A percentile compares a stretch with the other conserved stretches of the same genome.
Conservation (phyloP, 2,797 vertebrate species). For the Lates japonicus region DNA sequence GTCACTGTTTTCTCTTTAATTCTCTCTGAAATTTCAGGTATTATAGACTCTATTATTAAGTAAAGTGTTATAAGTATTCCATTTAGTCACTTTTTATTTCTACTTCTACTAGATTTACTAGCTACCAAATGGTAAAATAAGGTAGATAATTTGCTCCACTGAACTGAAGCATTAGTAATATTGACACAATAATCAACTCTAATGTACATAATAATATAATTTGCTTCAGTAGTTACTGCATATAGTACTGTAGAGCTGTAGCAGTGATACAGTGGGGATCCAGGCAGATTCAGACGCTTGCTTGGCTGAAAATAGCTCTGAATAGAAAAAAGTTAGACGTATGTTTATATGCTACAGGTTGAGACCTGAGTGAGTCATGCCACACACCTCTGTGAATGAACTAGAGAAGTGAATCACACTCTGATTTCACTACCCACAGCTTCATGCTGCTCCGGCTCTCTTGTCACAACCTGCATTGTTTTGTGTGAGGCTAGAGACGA, state of each 20-base stretch:
- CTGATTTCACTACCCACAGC: conserved; percentile 24
- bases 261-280: conserved; percentile 7
- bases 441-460: conserved; percentile 31
- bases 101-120: too few species aligned
- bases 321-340: conserved; percentile 27
- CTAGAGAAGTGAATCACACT: conserved; percentile 49
- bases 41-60: too few species aligned
- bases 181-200: background rate
- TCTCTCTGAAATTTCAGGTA: too few species aligned
- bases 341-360: conserved; percentile 11
- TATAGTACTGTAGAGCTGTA: background rate
- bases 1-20: too few species aligned
- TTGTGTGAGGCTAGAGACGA: conserved; percentile 13
- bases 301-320: conserved; percentile 53
- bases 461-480: conserved; percentile 42
- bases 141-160: too few species aligned
- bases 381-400: conserved; percentile 59
- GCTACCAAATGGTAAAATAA: too few species aligned
- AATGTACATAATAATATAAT: background rate
- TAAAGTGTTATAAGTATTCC: too few species aligned
- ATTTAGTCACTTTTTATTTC: too few species aligned
- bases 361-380: conserved; percentile 62
- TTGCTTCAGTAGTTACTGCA: background rate
- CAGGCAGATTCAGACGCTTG: conserved; percentile 7
- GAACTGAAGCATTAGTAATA: too few species aligned